Base-by-base conservation (phyloP, 2,113 vertebrate genomes). In the Noctilio leporinus region DNA sequence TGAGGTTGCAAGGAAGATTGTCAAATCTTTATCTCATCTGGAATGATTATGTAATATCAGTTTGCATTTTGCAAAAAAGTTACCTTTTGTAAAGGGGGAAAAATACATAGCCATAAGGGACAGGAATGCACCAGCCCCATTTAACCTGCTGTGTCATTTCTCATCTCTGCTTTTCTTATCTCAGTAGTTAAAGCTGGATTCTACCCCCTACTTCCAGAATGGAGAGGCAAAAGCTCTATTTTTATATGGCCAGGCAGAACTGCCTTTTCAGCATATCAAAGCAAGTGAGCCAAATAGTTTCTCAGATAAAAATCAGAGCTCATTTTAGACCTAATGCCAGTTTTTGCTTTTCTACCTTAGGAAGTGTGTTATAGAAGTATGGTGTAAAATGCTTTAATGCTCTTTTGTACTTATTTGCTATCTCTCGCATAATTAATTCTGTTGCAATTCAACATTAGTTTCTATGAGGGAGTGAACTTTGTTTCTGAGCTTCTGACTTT, bases 261-360 rank as follows among this genome's bases (percentile, higher is more conserved):
- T 90, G 43, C 33, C 43, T 91, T 94, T 95, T 93, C 75, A 97
- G 59, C 47, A 3, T 77, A 69, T 47, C 22, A 80, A 30, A 38
- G 47, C 76, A 94, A 89, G 47, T 2, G 15, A 73, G 28, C 14
- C 70, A 94, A 95, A 84, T 93, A 51, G 12, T 84, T 94, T 93
- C 78, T 82, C 80, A 93, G 83, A 64, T 94, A 76, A 96, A 96
- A 84, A 96, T 85, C 86, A 93, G 73, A 87, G 7, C 45, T 95
- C 75, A n/a, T 49, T 95, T 91, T 82, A 89, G 69, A 80, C 2
- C 14, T 84, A 82, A 81, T 51, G 16, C 35, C 28, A 11, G 45
- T 70, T 91, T 64, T 96, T 35, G 59, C 35, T 83, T 93, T 89
- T 84, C 38, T 86, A 5, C 33, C 16, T 69, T 84, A 73, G 75